Base-by-base conservation (phyloP, 2,113 vertebrate genomes). In the Dasyornis broadbenti region DNA sequence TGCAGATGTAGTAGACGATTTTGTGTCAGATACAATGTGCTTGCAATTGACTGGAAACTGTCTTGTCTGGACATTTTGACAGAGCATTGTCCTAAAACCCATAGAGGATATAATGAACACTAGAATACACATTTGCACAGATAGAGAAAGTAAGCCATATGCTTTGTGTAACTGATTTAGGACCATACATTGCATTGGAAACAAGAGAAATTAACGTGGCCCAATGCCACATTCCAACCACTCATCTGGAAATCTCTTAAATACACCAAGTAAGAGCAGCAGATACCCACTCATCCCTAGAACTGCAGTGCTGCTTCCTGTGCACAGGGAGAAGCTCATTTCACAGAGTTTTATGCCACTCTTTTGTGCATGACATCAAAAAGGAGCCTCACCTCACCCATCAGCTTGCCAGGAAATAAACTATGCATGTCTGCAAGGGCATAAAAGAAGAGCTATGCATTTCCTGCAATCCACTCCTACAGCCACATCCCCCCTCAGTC, bases 401-500 rank as follows among this genome's bases (percentile, higher is more conserved):
- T 20, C 30, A 42, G 16, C 27, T n/a, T 81, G 39, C 35, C 39
- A 42, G 19, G 45, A 77, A 81, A 94, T 27, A 57, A 68, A 44
- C 47, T 13, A 11, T 21, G 18, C 7, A 28, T 18, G n/a, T 59
- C 52, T 45, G 50, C 56, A 84, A 84, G 42, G 27, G 37, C 15
- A 44, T 27, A 26, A 64, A 56, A 53, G 40, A 42, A 21, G 13
- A 73, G 56, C 19, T 13, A 18, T 0, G 2, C 8, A 13, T 31
- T 72, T 76, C 54, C 69, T 79, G 52, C 56, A 63, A 56, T 52
- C 42, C 33, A n/a, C 10, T 75, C 56, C 57, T 27, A 61, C 16
- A 81, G 40, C 33, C 7, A 2, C 27, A 37, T 15, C 49, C 42
- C 17, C 12, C 30, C 27, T 71, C 0, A 0, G 14, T 20, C 49